Conservation (phyloP, 2,797 vertebrate species). For the Apogon hyalosoma region DNA sequence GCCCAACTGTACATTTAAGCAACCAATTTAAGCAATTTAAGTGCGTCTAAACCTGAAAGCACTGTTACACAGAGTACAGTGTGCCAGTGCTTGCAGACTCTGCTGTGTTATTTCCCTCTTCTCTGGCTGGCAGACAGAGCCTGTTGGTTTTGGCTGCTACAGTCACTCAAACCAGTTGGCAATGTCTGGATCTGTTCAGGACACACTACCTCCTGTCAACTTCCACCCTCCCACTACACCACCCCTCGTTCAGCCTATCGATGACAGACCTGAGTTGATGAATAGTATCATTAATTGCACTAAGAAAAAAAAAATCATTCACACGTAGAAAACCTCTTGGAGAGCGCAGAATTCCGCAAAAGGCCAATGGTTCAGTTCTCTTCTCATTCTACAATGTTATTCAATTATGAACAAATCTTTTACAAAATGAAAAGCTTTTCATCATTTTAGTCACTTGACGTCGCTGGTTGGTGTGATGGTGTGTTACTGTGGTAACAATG, state of each 20-base stretch:
- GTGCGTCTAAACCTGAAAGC: constrained; percentile 20
- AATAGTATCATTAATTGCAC: constrained; percentile 51
- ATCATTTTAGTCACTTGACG: no score
- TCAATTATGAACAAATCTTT: no score
- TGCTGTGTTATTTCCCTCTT: constrained; percentile 66
- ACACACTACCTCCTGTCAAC: constrained; percentile 62
- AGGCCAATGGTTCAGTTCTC: no score
- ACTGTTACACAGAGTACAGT: constrained; percentile 29
- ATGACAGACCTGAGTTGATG: constrained; percentile 36
- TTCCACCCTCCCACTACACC: constrained; percentile 52
- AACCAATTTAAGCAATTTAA: constrained; percentile 13
- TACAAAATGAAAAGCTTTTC: no score
- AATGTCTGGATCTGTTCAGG: constrained; percentile 58
- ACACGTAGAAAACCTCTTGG: constrained; percentile 10
- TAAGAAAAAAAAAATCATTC: constrained; percentile 37
- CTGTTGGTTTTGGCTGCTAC: constrained; percentile 77
- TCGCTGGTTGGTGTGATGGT: no score
- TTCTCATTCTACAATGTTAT: no score
- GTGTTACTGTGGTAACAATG: no score
- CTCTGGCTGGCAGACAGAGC: constrained; percentile 55
- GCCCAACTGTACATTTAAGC: constrained; percentile 24
- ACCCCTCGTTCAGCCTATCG: constrained; percentile 59
- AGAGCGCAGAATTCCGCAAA: constrained; percentile 9
- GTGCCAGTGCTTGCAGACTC: constrained; percentile 33
- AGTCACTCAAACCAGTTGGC: constrained; percentile 65